A percentile compares a stretch with the other conserved stretches of the same genome.
These are phyloP conservation scores for Amiota minor DNA, from an alignment of 2,888 invertebrate genomes.

Conservation along the genomic window DNA sequence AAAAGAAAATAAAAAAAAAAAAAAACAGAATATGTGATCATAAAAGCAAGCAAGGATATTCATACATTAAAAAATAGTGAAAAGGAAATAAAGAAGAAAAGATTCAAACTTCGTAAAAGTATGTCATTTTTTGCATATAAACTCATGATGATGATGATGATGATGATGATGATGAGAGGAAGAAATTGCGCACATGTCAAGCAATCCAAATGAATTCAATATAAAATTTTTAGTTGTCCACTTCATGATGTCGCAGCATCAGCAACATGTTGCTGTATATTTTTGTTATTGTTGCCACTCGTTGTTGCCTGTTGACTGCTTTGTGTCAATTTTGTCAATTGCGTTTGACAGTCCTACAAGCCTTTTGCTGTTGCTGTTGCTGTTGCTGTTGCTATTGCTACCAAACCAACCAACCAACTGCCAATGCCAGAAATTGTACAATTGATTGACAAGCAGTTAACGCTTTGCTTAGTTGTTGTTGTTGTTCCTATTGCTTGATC, in stretches of 20 bases:
- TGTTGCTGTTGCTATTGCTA: too few species aligned
- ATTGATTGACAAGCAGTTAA: constrained; percentile 23
- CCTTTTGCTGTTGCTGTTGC: not conserved
- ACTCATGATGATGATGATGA: not conserved
- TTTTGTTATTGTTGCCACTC: not conserved
- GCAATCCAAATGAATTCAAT: not conserved
- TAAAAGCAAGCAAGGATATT: not conserved
- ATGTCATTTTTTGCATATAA: constrained; percentile 20
- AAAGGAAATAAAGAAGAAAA: not conserved
- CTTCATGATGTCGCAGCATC: constrained; percentile 2
- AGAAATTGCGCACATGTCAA: too few species aligned
- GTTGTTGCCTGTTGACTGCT: not conserved
- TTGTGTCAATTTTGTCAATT: constrained; percentile 23
- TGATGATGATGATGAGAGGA: not conserved
- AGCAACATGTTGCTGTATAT: not conserved
- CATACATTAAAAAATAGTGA: not conserved
- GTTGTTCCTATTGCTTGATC: not conserved
- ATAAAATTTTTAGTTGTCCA: not conserved
- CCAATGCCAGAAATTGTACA: not conserved
- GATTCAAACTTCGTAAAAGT: not conserved
- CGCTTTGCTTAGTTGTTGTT: not conserved
- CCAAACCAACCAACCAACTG: not conserved
- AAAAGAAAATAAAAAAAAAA: not conserved
- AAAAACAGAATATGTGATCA: not conserved
- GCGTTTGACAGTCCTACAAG: constrained; percentile 20